Evolutionary conservation across 2,797 vertebrate species (phyloP).

Genomic region (Microctenopoma stevenorrisi): DNA sequence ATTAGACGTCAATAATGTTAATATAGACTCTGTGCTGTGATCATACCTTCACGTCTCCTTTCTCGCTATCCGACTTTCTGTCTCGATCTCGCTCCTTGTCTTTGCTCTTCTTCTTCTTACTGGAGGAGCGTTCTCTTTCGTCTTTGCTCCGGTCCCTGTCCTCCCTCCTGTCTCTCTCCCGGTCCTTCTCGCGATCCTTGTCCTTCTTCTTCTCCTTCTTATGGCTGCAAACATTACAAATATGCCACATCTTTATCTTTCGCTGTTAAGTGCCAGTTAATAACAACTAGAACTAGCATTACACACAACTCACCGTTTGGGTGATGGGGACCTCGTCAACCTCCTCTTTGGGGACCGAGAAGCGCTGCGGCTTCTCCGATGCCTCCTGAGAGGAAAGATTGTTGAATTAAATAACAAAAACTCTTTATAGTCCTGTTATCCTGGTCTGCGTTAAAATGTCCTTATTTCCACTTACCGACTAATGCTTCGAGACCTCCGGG

Average conservation of each 20-base stretch:
- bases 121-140: conserved; percentile 91
- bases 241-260: neutral
- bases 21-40: neutral
- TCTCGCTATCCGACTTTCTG: conserved; percentile 92
- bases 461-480: conserved; percentile 85
- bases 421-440: neutral
- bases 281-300: neutral
- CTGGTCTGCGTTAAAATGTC: neutral
- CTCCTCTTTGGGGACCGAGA: conserved; percentile 91
- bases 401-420: neutral
- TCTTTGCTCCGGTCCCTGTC: conserved; percentile 88
- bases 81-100: conserved; percentile 89
- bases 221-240: conserved; percentile 69
- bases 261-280: neutral
- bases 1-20: too few relatives aligned
- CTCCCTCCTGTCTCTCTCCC: conserved; percentile 88
- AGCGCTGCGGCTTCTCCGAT: conserved; percentile 89
- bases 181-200: conserved; percentile 94
- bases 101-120: conserved; percentile 96
- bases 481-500: conserved; percentile 92
- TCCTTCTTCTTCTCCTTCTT: conserved; percentile 99
- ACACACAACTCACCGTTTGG: conserved; percentile 85
- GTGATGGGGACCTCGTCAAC: conserved; percentile 90
- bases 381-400: conserved; percentile 78
- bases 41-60: conserved; percentile 91